Percentiles rank a stretch among this genome's conserved stretches.
These are phyloP conservation scores for Grantiella picta DNA, from an alignment of 2,113 vertebrate genomes.

Conservation along the genomic window DNA sequence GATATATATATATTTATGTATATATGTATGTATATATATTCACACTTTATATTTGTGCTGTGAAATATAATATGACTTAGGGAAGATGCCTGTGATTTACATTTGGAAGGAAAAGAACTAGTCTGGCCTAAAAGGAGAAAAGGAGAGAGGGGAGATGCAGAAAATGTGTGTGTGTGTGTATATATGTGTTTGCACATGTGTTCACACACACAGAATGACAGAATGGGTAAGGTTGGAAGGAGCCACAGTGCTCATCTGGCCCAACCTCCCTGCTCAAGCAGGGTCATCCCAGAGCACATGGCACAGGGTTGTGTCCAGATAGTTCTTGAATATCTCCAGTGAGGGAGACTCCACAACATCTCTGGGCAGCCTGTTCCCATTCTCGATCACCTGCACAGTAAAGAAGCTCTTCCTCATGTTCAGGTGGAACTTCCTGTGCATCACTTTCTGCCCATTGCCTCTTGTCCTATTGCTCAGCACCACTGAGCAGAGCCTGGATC, in stretches of 20 bases:
- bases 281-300: not conserved
- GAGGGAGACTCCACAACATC: not conserved
- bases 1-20: too few species aligned
- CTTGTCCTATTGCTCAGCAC: not conserved
- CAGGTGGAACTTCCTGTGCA: not conserved
- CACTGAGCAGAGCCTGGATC: not conserved
- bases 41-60: not conserved
- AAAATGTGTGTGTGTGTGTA: not conserved
- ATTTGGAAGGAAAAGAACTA: not conserved
- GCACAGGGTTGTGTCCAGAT: not conserved
- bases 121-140: not conserved
- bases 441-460: not conserved
- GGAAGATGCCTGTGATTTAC: not conserved
- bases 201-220: not conserved
- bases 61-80: not conserved
- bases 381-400: fast-evolving
- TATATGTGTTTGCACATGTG: fast-evolving
- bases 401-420: not conserved
- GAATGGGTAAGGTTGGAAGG: not conserved
- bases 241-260: not conserved
- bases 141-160: not conserved
- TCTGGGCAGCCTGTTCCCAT: not conserved
- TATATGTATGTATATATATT: too few species aligned
- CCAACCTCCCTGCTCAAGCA: not conserved
- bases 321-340: not conserved